These are phyloP conservation scores for Chironomus striatipennis DNA, from an alignment of 1,140 invertebrate species.

Conservation along the genomic window DNA sequence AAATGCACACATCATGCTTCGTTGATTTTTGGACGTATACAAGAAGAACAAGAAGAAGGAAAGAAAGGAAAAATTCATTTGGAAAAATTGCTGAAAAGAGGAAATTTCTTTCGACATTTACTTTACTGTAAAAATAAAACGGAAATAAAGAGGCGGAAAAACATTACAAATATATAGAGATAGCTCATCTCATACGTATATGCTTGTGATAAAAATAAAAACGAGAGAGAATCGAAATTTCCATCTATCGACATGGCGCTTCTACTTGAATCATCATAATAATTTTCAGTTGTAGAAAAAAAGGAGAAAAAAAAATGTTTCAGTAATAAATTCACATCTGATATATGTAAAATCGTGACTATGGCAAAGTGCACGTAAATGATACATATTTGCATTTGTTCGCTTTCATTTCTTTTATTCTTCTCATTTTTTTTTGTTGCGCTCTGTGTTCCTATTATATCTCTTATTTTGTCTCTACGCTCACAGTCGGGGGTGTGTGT, in stretches of 20 bases:
- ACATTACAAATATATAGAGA: not conserved
- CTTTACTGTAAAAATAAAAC: not conserved
- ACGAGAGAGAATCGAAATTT: not conserved
- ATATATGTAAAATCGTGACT: slow-evolving; percentile 3
- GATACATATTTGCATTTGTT: slow-evolving; percentile 11
- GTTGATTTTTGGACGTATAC: not conserved
- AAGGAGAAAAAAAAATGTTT: not conserved
- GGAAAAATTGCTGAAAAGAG: not conserved
- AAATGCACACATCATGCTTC: not conserved
- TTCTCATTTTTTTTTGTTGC: no score
- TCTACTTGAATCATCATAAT: not conserved
- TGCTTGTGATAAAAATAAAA: not conserved
- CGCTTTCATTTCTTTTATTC: no score
- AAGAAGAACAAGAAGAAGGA: not conserved
- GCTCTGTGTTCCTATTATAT: no score
- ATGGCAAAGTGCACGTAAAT: slow-evolving; percentile 12
- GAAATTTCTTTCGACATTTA: no score
- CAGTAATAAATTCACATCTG: not conserved
- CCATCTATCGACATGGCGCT: slow-evolving; percentile 11
- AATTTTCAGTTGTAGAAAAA: slow-evolving; percentile 1
- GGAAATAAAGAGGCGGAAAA: not conserved
- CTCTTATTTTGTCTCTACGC: no score
- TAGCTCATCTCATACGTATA: no score
- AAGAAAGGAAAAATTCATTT: not conserved
- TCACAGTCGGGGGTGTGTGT: not conserved